Percentiles rank a stretch among this genome's conserved stretches.
Conservation (phyloP, 2,113 vertebrate species). For the Lepisosteus osseus region DNA sequence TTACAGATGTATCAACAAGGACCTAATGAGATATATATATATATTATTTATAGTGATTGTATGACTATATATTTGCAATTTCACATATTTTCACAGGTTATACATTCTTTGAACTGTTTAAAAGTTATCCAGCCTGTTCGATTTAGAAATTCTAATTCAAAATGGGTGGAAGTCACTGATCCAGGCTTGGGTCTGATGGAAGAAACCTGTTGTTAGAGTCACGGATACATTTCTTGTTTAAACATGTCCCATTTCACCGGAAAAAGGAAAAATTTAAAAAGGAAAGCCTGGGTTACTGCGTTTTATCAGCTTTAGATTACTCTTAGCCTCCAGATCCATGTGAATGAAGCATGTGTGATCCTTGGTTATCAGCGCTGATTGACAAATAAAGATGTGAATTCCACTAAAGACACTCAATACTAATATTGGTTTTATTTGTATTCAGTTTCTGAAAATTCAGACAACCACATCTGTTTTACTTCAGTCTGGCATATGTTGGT, state of each 20-base stretch:
- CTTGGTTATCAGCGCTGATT: not conserved
- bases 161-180: not conserved
- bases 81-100: too few species aligned
- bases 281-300: not conserved
- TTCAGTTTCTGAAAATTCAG: not conserved
- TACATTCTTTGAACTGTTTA: too few species aligned
- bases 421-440: not conserved
- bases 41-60: too few species aligned
- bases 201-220: not conserved
- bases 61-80: too few species aligned
- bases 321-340: not conserved
- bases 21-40: too few species aligned
- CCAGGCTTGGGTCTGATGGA: not conserved
- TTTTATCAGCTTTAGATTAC: not conserved
- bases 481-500: slow-evolving; percentile 42
- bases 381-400: not conserved
- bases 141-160: too few species aligned
- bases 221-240: not conserved
- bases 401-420: too few species aligned
- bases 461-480: slow-evolving; percentile 39
- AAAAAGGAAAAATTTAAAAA: not conserved
- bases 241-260: not conserved
- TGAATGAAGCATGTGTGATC: not conserved
- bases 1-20: too few species aligned
- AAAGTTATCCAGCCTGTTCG: too few species aligned